Percentiles rank a stretch among this genome's conserved stretches.
phyloP scores from a whole-genome alignment of 2,888 invertebrate species.

The Oegoconia quadripuncta region DNA sequence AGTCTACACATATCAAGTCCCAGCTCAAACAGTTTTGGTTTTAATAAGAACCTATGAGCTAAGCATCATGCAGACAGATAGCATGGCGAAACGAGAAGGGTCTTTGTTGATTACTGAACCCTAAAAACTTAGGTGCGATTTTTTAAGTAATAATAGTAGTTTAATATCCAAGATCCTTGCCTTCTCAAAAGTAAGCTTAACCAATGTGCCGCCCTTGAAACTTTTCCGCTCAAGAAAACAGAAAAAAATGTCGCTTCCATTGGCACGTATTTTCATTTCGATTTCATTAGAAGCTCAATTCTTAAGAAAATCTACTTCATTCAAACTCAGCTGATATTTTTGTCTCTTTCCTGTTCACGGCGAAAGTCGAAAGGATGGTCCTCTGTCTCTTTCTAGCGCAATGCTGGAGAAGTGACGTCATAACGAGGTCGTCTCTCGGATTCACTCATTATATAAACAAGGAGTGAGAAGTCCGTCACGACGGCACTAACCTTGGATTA shows the following conservation, averaged over 20 bases:
- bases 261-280: constrained; percentile 48
- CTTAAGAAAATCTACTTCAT: constrained; percentile 67
- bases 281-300: constrained; percentile 51
- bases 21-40: too few species aligned
- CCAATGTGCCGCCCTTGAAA: background rate
- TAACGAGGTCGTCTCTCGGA: constrained; percentile 69
- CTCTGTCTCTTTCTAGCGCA: constrained; percentile 41
- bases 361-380: constrained; percentile 23
- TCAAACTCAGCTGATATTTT: constrained; percentile 45
- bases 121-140: too few species aligned
- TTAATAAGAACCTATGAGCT: too few species aligned
- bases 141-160: too few species aligned
- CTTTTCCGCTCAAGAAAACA: background rate
- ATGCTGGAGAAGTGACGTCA: constrained; percentile 67
- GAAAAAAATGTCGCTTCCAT: constrained; percentile 25
- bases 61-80: too few species aligned
- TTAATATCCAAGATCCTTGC: too few species aligned
- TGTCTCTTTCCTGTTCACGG: constrained; percentile 35
- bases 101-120: too few species aligned
- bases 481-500: constrained; percentile 20
- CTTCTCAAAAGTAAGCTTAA: too few species aligned
- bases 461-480: constrained; percentile 41
- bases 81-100: too few species aligned
- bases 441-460: constrained; percentile 77
- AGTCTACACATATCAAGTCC: too few species aligned